Conservation (phyloP, 2,888 invertebrate species). For the Ormia ochracea region DNA sequence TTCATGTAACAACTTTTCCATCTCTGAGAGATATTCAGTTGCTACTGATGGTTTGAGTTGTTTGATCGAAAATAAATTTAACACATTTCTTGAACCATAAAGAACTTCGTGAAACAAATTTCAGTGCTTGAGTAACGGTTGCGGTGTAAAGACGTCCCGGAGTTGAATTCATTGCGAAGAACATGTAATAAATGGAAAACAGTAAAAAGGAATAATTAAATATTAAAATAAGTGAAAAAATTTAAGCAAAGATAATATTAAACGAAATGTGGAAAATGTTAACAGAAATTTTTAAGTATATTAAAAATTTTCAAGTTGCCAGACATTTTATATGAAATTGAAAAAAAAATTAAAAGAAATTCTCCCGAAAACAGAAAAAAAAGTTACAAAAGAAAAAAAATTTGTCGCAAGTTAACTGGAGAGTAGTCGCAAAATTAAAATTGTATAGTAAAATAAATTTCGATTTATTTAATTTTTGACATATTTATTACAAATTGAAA, state of each 20-base stretch:
- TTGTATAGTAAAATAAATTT: no score
- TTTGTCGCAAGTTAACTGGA: no score
- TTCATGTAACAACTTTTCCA: not conserved
- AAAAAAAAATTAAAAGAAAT: no score
- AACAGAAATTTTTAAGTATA: slow-evolving; percentile 39
- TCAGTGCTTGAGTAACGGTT: slow-evolving; percentile 57
- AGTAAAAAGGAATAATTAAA: not conserved
- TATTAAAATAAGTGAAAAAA: slow-evolving; percentile 5
- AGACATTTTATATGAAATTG: slow-evolving; percentile 4
- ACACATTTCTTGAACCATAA: slow-evolving; percentile 21
- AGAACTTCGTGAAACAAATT: slow-evolving; percentile 40
- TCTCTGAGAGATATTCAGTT: slow-evolving; percentile 4
- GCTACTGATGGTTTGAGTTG: slow-evolving; percentile 22
- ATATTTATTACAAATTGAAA: no score
- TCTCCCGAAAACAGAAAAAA: not conserved
- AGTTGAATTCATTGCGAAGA: not conserved
- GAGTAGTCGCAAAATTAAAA: no score
- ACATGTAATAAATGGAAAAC: not conserved
- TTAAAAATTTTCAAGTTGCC: slow-evolving; percentile 46
- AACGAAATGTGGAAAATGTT: slow-evolving; percentile 27
- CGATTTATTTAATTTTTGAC: no score
- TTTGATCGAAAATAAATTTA: slow-evolving; percentile 29
- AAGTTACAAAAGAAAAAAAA: not conserved
- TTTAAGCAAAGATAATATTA: slow-evolving; percentile 11
- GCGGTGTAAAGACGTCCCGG: slow-evolving; percentile 26